Evolutionary conservation across 1,140 invertebrate genomes (phyloP).

Genomic region (Pteromalus puparum): DNA sequence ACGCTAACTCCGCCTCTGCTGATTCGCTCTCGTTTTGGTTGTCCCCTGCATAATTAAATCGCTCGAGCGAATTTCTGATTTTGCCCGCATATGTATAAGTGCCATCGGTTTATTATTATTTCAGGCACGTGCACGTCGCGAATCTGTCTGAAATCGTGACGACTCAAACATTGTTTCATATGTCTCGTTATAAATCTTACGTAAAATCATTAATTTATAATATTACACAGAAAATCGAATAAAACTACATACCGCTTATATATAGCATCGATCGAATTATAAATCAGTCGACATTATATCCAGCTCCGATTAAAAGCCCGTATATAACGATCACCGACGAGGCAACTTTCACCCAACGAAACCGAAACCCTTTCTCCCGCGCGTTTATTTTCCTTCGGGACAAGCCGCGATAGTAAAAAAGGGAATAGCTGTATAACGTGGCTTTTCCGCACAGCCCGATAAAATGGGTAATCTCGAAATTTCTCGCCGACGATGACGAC

Average conservation of each 20-base stretch:
- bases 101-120: slow-evolving; percentile 19
- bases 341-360: background rate
- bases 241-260: too few relatives aligned
- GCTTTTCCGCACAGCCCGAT: background rate
- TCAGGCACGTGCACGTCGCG: background rate
- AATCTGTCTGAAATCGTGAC: background rate
- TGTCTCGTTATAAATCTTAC: too few relatives aligned
- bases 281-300: too few relatives aligned
- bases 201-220: too few relatives aligned
- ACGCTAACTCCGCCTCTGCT: background rate
- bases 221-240: too few relatives aligned
- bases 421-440: background rate
- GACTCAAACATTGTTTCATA: background rate
- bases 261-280: too few relatives aligned
- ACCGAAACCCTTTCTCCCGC: background rate
- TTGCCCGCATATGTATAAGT: background rate
- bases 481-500: background rate
- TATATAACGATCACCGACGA: too few relatives aligned
- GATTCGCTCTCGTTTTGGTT: slow-evolving; percentile 5
- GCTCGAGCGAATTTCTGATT: background rate
- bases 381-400: background rate
- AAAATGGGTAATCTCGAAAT: background rate
- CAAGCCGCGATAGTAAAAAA: background rate
- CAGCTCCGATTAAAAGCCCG: too few relatives aligned
- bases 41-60: slow-evolving; percentile 11